Conservation (phyloP, 2,888 invertebrate species). For the Leptinotarsa rubiginosa region DNA sequence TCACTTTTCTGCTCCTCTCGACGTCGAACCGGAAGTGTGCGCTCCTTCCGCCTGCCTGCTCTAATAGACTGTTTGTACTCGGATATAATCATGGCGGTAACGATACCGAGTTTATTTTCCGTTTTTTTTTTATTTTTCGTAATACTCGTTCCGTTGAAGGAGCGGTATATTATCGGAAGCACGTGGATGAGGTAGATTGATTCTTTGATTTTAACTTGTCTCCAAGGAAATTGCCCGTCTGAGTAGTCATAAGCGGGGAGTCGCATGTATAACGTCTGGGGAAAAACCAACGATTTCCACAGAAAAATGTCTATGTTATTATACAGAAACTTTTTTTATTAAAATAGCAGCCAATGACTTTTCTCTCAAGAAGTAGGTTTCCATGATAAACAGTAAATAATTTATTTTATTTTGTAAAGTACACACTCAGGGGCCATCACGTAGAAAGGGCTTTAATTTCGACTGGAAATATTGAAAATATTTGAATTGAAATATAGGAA, state of each 20-base stretch:
- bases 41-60: constrained; percentile 47
- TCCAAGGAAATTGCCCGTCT: constrained; percentile 1
- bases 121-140: not conserved
- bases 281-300: no score
- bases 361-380: no score
- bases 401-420: no score
- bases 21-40: constrained; percentile 45
- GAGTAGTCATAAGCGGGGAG: not conserved
- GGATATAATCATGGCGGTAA: constrained; percentile 21
- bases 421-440: no score
- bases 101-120: constrained; percentile 19
- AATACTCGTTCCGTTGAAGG: not conserved
- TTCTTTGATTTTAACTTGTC: constrained; percentile 14
- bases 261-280: not conserved
- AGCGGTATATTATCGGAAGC: constrained; percentile 9
- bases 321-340: no score
- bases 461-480: no score
- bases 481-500: no score
- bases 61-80: constrained; percentile 38
- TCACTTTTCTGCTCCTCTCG: constrained; percentile 46
- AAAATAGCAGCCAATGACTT: no score
- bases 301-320: no score
- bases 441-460: no score
- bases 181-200: constrained; percentile 11
- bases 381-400: no score